phyloP scores from a whole-genome alignment of 1,140 invertebrate species.

The Drosophila kohkoa region DNA sequence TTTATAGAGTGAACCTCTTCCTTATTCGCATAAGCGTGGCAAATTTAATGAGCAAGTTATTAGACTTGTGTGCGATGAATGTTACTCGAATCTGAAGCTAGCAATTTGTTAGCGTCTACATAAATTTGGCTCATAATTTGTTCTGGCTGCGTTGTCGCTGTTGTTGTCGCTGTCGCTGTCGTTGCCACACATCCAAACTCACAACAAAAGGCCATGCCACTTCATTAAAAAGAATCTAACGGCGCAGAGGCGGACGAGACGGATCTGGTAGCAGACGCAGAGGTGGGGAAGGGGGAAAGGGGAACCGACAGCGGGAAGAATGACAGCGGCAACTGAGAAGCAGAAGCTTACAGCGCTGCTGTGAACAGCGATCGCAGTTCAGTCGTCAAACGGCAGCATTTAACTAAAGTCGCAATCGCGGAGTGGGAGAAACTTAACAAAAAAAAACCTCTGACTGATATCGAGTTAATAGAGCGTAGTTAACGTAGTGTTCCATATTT shows the following conservation, averaged over 20 bases:
- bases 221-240: slow-evolving; percentile 56
- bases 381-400: slow-evolving; percentile 77
- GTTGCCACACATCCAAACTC: slow-evolving; percentile 29
- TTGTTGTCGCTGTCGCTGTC: not conserved
- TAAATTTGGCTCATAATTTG: slow-evolving; percentile 70
- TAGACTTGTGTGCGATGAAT: slow-evolving; percentile 9
- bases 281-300: not conserved
- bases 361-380: slow-evolving; percentile 56
- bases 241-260: slow-evolving; percentile 17
- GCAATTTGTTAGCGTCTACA: slow-evolving; percentile 31
- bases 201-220: slow-evolving; percentile 52
- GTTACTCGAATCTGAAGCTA: slow-evolving; percentile 16
- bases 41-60: slow-evolving; percentile 34
- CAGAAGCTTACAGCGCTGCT: slow-evolving; percentile 70
- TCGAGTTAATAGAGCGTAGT: not conserved
- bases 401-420: slow-evolving; percentile 70
- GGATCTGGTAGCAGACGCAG: not conserved
- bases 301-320: slow-evolving; percentile 5
- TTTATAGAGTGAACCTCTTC: slow-evolving; percentile 5
- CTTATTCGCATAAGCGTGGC: slow-evolving; percentile 14
- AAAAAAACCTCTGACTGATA: slow-evolving; percentile 11
- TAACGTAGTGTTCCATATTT: slow-evolving; percentile 24
- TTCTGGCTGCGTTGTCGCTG: slow-evolving; percentile 38
- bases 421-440: slow-evolving; percentile 43
- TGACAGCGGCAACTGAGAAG: slow-evolving; percentile 27